Percentiles rank a stretch among this genome's conserved stretches.
These are phyloP conservation scores for Simalia tracyae DNA, from an alignment of 2,797 vertebrate genomes.

Conservation along the genomic window DNA sequence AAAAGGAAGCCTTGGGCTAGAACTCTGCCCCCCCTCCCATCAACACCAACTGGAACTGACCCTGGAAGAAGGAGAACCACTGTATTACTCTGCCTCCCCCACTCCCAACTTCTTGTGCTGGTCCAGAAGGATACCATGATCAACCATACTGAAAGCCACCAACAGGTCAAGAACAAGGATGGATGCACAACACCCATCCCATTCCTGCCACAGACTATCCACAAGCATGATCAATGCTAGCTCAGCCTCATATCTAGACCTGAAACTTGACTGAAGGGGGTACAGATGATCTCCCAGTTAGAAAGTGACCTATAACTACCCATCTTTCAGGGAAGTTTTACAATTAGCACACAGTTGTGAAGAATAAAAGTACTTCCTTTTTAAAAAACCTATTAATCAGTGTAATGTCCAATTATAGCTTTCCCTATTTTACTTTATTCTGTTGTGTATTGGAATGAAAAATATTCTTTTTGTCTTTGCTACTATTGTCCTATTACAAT, in stretches of 20 bases:
- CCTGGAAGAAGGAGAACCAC: background rate
- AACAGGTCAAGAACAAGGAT: background rate
- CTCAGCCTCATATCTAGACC: background rate
- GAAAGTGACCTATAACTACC: background rate
- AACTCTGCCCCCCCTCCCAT: background rate
- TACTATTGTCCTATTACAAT: conserved; percentile 53
- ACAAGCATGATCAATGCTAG: background rate
- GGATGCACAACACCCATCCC: background rate
- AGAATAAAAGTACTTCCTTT: background rate
- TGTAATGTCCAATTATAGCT: background rate
- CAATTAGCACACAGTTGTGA: background rate
- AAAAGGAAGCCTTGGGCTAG: too few relatives aligned
- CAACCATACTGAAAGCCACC: background rate
- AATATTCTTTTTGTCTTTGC: conserved; percentile 35
- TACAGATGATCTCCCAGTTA: background rate
- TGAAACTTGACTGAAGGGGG: background rate
- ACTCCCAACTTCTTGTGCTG: background rate
- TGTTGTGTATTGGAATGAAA: background rate
- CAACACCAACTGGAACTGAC: background rate
- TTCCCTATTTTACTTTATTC: background rate
- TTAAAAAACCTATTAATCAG: background rate
- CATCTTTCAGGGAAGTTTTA: background rate
- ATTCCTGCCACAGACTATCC: background rate
- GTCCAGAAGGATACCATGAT: background rate
- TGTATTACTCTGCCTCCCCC: background rate